Evolutionary conservation across 2,797 vertebrate genomes (phyloP).

Genomic region (Hippopotamyrus pictus): DNA sequence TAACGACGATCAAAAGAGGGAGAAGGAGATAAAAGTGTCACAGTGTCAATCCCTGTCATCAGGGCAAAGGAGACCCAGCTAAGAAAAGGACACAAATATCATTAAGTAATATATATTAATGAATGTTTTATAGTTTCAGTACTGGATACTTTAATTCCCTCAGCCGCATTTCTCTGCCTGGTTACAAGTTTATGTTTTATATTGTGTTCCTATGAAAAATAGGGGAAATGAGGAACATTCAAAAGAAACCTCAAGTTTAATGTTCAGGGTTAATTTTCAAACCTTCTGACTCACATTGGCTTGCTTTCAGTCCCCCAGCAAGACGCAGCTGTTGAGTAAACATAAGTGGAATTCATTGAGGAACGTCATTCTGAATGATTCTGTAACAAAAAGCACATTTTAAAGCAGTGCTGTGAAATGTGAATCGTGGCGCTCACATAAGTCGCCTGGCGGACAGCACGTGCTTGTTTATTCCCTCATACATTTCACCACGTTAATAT

Average conservation of each 20-base stretch:
- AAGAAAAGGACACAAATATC: not conserved
- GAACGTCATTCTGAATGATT: not conserved
- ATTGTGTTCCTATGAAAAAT: not conserved
- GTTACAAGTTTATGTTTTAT: not conserved
- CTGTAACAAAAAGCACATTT: not conserved
- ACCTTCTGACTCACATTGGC: not conserved
- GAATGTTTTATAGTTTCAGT: not conserved
- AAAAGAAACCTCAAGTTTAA: not conserved
- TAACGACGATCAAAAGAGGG: conserved; percentile 2
- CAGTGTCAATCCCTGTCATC: not conserved
- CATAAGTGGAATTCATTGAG: not conserved
- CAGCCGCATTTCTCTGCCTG: not conserved
- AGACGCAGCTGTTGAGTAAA: not conserved
- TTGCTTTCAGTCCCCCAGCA: not conserved
- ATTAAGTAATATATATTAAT: not conserved
- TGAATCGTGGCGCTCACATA: not conserved
- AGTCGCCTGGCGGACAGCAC: not conserved
- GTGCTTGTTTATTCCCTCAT: not conserved
- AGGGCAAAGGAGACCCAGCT: conserved; percentile 1
- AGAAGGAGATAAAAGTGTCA: not conserved
- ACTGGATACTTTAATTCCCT: not conserved
- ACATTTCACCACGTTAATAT: not conserved
- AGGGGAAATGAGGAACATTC: not conserved
- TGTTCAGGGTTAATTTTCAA: not conserved
- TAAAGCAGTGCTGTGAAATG: not conserved